phyloP scores from a whole-genome alignment of 2,797 vertebrate species.

The Hipposideros larvatus region DNA sequence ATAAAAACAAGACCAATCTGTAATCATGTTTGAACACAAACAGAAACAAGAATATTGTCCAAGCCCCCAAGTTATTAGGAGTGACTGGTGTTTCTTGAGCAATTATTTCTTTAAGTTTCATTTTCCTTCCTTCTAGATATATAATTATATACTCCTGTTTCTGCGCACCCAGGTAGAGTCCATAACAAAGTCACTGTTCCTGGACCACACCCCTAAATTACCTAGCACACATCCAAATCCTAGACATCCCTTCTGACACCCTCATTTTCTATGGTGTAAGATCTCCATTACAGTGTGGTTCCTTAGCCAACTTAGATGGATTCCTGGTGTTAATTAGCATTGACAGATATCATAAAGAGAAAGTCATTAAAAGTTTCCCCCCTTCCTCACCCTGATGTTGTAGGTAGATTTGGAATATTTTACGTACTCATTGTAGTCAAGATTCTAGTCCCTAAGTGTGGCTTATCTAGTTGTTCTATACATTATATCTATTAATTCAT shows the following conservation, averaged over 20 bases:
- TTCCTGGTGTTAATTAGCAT: not conserved
- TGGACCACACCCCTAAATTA: not conserved
- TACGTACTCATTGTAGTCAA: not conserved
- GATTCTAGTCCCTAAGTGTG: not conserved
- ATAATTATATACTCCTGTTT: not conserved
- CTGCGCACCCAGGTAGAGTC: not conserved
- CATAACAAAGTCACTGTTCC: not conserved
- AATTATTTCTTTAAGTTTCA: not conserved
- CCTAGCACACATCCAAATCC: not conserved
- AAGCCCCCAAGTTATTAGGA: not conserved
- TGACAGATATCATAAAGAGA: not conserved
- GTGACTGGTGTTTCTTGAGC: not conserved
- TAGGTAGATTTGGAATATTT: not conserved
- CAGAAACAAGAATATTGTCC: not conserved
- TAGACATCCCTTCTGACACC: not conserved
- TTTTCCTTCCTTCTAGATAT: not conserved
- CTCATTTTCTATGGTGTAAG: not conserved
- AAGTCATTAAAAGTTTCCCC: not conserved
- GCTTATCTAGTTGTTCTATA: not conserved
- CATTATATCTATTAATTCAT: not conserved
- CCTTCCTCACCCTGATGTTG: too few relatives aligned
- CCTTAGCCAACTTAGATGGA: not conserved
- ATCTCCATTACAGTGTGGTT: not conserved
- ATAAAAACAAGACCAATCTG: not conserved
- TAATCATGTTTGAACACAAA: conserved; percentile 3